A percentile compares a stretch with the other conserved stretches of the same genome.
phyloP scores from a whole-genome alignment of 2,797 vertebrate genomes.

The Steatocranus sp. region DNA sequence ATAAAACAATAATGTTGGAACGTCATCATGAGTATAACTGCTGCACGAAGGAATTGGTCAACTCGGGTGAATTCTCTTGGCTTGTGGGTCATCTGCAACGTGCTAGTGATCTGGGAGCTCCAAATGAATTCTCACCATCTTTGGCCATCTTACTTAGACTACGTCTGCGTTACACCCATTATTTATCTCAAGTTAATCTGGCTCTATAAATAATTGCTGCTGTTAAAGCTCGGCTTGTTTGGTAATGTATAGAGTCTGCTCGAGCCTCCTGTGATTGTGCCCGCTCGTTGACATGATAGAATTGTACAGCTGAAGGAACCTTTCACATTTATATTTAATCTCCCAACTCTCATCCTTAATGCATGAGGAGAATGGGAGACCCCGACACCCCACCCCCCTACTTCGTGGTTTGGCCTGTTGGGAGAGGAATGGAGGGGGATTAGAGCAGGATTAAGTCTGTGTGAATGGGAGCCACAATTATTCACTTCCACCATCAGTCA shows the following conservation, averaged over 20 bases:
- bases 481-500: background rate
- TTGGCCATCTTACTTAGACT: background rate
- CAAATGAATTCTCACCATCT: background rate
- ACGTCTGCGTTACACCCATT: background rate
- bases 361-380: slow-evolving; percentile 62
- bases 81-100: background rate
- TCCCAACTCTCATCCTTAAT: slow-evolving; percentile 68
- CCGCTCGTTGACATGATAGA: slow-evolving; percentile 55
- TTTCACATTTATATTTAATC: slow-evolving; percentile 75
- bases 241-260: background rate
- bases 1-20: background rate
- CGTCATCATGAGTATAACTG: background rate
- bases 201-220: background rate
- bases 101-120: background rate
- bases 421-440: slow-evolving; percentile 47
- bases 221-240: background rate
- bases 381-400: background rate
- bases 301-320: slow-evolving; percentile 56
- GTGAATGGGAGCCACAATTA: slow-evolving; percentile 58
- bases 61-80: background rate
- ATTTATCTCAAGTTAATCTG: background rate
- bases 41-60: background rate
- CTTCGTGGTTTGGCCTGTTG: background rate
- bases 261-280: slow-evolving; percentile 2
- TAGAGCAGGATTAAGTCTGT: slow-evolving; percentile 54